Conservation (phyloP, 2,888 invertebrate species). For the Mactromeris polynyma region DNA sequence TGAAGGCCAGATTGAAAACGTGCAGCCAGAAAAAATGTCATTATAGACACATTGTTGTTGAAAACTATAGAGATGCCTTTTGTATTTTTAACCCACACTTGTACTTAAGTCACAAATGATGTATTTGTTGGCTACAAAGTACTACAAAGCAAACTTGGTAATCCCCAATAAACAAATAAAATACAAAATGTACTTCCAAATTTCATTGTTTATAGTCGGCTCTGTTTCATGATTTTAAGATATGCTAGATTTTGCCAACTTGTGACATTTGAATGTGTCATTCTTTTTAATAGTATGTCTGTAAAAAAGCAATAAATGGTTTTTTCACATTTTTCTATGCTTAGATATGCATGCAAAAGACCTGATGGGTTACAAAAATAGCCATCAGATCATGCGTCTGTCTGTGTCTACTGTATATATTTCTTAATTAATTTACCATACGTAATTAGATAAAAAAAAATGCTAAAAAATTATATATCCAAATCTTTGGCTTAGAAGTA, state of each 20-base stretch:
- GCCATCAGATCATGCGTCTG: neutral
- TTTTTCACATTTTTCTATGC: slow-evolving; percentile 23
- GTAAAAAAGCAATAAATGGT: slow-evolving; percentile 3
- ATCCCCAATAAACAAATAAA: neutral
- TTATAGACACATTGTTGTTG: neutral
- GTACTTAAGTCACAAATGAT: slow-evolving; percentile 49
- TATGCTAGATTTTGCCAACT: slow-evolving; percentile 63
- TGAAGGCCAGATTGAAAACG: neutral
- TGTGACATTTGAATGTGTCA: slow-evolving; percentile 28
- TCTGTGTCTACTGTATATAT: neutral
- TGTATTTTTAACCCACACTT: too few species aligned
- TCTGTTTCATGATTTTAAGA: slow-evolving; percentile 16
- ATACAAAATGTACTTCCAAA: neutral
- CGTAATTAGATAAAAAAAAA: neutral
- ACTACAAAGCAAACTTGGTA: slow-evolving; percentile 1
- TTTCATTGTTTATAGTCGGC: neutral
- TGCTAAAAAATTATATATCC: neutral
- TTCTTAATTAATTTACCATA: neutral
- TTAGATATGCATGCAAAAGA: slow-evolving; percentile 28
- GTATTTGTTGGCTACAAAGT: slow-evolving; percentile 40
- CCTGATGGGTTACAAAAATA: neutral
- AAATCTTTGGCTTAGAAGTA: neutral
- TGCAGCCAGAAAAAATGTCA: neutral
- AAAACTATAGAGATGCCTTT: neutral
- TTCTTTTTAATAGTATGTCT: slow-evolving; percentile 25